Evolutionary conservation across 2,797 vertebrate species (phyloP), one percentile per base, ranked within the genome.

Genomic region (Denticeps clupeoides): DNA sequence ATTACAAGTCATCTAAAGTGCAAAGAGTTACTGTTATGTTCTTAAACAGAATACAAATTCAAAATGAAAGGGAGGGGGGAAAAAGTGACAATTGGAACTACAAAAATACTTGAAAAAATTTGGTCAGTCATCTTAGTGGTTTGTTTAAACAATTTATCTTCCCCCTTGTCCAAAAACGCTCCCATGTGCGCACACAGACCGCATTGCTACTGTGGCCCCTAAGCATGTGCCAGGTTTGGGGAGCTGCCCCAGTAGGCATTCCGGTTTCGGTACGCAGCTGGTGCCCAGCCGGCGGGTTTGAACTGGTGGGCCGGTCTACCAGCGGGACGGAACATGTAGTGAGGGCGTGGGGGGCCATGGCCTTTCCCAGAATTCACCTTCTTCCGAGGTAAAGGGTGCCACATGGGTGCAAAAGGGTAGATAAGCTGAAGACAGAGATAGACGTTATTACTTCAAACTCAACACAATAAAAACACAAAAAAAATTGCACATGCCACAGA

Each of bases 1-100:
- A 67, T 62, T 72, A 77, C 64, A 77, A 73, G 62, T 55, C 27
- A 16, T 75, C 72, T 77, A 83, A 82, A 84, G 82, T 85, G 81
- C 82, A 83, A 62, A 53, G 43, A 71, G 48, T 49, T 60, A 62
- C 43, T 21, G 48, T 58, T 55, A 62, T 53, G 38, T 46, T 55
- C 59, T 54, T 46, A 53, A 23, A 47, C 25, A 24, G 38, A 35
- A 40, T 47, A 58, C 55, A 58, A 50, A 47, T 52, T 59, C 11
- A 47, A 38, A 29, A 35, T 23, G 13, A 50, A 37, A 63, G 26
- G 19, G 48, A 53, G 33, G 25, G 35, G 57, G 63, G 24, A 58
- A 44, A 66, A 63, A 31, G 55, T 61, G 46, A 56, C 47, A 33
- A 25, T 40, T 26, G 28, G 12, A 47, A 53, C 58, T 65, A 58